Evolutionary conservation across 2,888 invertebrate genomes (phyloP), one percentile per base, ranked within the genome.

Genomic region (Acanthosoma haemorrhoidale): DNA sequence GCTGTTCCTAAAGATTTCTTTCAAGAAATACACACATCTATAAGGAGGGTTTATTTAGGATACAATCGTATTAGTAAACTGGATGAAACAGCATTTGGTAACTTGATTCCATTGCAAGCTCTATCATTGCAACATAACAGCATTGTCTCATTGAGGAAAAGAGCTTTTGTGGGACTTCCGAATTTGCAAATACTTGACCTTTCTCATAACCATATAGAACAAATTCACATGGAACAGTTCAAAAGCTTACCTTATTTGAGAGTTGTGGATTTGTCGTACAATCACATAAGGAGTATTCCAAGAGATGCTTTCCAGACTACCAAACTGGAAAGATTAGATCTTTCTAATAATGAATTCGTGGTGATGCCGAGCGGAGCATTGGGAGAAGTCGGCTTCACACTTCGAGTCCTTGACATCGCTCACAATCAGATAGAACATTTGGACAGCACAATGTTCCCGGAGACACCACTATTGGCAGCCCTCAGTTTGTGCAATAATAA

Each of bases 371-470:
- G 88, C 32, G 84, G 87, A 25, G 88, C 91, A 18, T 84, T 93
- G 72, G 85, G 88, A 0, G 91, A 91, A 79, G 86, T 92, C 21
- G 91, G 91, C 4, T 87, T 89, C 76, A 91, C 92, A 0, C 80
- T 94, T 71, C 83, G 92, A 64, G 87, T 88, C 78, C 84, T 94
- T 71, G 89, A 92, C 77, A 83, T 94, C 78, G 87, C 89, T 0
- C 84, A 86, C 74, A 94, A 94, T 79, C 87, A 85, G 74, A 84
- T 95, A 74, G 93, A 94, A 78, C 92, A 92, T 79, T 83, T 94
- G 75, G 94, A 94, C 79, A 90, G 90, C 75, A 92, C 90, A 72
- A 91, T 92, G 81, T 93, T 94, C 78, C 88, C 91, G 43, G 88
- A 89, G 76, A 90, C 90, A 32, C 90, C 92, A 67, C 90, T 89